Evolutionary conservation across 2,888 invertebrate genomes (phyloP).

Genomic region (Andricus curvator): DNA sequence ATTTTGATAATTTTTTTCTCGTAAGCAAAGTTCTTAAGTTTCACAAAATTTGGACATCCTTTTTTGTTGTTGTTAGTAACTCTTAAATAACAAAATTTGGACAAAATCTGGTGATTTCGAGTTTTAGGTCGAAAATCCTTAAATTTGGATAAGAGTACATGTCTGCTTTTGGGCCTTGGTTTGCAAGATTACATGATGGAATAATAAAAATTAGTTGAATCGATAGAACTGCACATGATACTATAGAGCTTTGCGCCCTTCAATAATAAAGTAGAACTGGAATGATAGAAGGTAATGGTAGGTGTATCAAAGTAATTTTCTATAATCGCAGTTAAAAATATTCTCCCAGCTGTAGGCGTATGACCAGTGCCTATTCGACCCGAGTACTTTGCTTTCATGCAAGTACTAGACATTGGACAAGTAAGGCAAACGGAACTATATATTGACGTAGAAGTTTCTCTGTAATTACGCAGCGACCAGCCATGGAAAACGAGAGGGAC

Average conservation of each 20-base stretch:
- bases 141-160: too few species aligned
- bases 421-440: conserved; percentile 52
- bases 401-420: conserved; percentile 39
- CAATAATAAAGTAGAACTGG: conserved; percentile 26
- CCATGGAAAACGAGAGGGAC: conserved; percentile 47
- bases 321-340: conserved; percentile 26
- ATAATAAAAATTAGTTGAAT: conserved; percentile 38
- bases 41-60: too few species aligned
- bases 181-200: neutral
- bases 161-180: too few species aligned
- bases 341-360: neutral
- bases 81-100: too few species aligned
- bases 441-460: conserved; percentile 54
- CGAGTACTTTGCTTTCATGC: neutral
- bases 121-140: too few species aligned
- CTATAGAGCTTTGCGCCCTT: conserved; percentile 11
- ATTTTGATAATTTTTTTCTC: too few species aligned
- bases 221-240: conserved; percentile 12
- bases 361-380: neutral
- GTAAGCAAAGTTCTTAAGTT: too few species aligned
- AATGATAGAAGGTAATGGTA: conserved; percentile 8
- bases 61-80: too few species aligned
- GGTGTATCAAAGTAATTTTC: conserved; percentile 20
- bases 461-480: conserved; percentile 61
- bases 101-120: too few species aligned